Percentiles rank a stretch among this genome's conserved stretches.
Evolutionary conservation across 2,888 invertebrate genomes (phyloP).

Genomic region (Chrysina gloriosa): DNA sequence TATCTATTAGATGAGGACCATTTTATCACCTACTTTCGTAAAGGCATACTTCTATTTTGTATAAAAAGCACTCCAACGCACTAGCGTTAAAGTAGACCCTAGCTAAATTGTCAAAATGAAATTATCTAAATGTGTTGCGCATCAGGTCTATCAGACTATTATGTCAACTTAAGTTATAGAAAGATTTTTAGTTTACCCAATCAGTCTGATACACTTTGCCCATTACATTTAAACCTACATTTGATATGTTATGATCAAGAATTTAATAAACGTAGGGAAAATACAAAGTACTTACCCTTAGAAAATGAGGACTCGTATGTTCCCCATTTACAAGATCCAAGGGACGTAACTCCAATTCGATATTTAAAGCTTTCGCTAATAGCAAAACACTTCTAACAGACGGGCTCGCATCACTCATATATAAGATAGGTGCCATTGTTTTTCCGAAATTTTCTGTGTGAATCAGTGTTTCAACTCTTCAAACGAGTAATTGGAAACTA

Average conservation of each 20-base stretch:
- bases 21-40: too few relatives aligned
- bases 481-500: not conserved
- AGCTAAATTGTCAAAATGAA: too few relatives aligned
- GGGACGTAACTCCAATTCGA: constrained; percentile 61
- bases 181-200: too few relatives aligned
- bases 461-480: not conserved
- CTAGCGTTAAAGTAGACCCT: too few relatives aligned
- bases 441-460: not conserved
- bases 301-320: constrained; percentile 63
- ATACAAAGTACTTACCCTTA: constrained; percentile 57
- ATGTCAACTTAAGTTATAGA: too few relatives aligned
- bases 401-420: constrained; percentile 57
- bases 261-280: not conserved
- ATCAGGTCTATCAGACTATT: too few relatives aligned
- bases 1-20: too few relatives aligned
- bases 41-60: too few relatives aligned
- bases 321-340: constrained; percentile 61
- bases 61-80: too few relatives aligned
- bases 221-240: not conserved
- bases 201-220: too few relatives aligned
- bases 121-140: too few relatives aligned
- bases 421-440: constrained; percentile 50
- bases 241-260: not conserved
- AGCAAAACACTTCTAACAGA: constrained; percentile 63
- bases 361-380: constrained; percentile 60